Conservation (phyloP, 2,113 vertebrate species). For the Gymnocephalus cernua region DNA sequence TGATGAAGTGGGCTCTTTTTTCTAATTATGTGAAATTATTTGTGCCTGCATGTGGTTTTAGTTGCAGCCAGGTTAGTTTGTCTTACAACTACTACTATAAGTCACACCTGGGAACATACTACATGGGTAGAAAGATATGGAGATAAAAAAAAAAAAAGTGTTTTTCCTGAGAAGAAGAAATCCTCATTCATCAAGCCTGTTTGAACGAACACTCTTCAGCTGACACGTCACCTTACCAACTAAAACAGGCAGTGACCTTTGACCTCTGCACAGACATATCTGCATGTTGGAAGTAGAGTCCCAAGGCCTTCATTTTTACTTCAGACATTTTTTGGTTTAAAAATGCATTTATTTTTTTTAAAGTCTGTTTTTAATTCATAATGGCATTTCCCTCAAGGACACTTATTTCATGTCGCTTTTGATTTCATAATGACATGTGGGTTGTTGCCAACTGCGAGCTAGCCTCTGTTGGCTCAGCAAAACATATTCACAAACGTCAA, state of each 20-base stretch:
- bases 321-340: not conserved
- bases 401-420: not conserved
- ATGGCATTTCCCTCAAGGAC: not conserved
- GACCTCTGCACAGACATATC: not conserved
- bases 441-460: not conserved
- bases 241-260: not conserved
- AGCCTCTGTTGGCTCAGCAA: not conserved
- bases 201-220: not conserved
- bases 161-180: constrained; percentile 1
- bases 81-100: not conserved
- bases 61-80: not conserved
- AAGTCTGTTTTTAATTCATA: not conserved
- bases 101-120: not conserved
- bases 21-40: not conserved
- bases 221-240: not conserved
- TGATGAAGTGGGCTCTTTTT: constrained; percentile 47
- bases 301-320: not conserved
- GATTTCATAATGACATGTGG: not conserved
- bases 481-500: not conserved
- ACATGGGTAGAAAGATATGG: not conserved
- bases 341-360: too few relatives aligned
- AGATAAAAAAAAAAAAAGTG: too few relatives aligned
- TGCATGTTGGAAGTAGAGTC: too few relatives aligned
- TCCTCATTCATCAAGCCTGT: not conserved
- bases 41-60: not conserved